Conservation (phyloP, 2,797 vertebrate genomes). For the Peromyscus eremicus region DNA sequence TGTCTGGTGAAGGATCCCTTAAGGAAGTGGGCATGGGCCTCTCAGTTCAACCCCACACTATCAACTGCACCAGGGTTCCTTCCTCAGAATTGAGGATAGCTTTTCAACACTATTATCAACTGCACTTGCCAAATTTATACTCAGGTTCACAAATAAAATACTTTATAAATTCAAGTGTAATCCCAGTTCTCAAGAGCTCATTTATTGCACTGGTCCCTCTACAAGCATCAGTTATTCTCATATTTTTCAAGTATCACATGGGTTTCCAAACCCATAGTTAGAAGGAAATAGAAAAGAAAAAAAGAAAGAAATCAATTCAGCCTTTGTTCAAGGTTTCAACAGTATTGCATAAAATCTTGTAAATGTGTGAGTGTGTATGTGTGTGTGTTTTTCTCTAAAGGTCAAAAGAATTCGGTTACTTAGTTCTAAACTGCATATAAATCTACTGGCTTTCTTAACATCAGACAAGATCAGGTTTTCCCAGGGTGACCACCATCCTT, state of each 20-base stretch:
- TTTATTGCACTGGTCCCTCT: neutral
- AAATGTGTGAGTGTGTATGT: no score
- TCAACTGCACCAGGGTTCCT: neutral
- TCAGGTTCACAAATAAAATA: conserved; percentile 31
- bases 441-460: conserved; percentile 45
- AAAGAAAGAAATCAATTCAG: neutral
- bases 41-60: neutral
- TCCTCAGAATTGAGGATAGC: neutral
- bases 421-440: conserved; percentile 15
- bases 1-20: neutral
- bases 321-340: conserved; percentile 51
- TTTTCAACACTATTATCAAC: conserved; percentile 9
- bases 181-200: neutral
- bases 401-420: conserved; percentile 56
- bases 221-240: conserved; percentile 22
- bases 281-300: neutral
- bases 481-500: neutral
- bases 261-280: neutral
- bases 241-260: conserved; percentile 37
- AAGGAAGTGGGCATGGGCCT: neutral
- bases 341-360: conserved; percentile 8
- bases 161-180: conserved; percentile 18
- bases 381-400: no score
- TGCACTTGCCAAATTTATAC: neutral
- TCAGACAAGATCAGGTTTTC: conserved; percentile 12